These are phyloP conservation scores for Clusia tigrina DNA, from an alignment of 2,888 invertebrate genomes.

Conservation along the genomic window DNA sequence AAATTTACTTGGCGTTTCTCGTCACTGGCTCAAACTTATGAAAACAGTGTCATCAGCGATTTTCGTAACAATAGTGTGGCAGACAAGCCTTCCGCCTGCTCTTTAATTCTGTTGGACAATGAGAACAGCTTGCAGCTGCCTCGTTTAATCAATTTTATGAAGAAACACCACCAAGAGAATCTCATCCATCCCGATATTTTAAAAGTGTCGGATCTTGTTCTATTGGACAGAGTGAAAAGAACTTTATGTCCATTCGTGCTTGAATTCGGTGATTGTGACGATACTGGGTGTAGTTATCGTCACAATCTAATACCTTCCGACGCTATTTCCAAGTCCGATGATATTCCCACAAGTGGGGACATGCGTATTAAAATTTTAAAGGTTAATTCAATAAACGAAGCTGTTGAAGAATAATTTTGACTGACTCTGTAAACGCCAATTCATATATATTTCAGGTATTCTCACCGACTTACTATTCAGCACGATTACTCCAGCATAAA, in stretches of 20 bases:
- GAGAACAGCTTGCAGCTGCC: constrained; percentile 69
- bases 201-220: constrained; percentile 37
- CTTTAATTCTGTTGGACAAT: constrained; percentile 70
- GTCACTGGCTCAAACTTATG: constrained; percentile 71
- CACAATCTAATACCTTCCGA: constrained; percentile 71
- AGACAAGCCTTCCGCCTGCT: constrained; percentile 41
- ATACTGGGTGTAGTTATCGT: constrained; percentile 69
- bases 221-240: constrained; percentile 31
- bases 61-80: constrained; percentile 25
- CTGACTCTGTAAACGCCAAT: no score
- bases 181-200: constrained; percentile 47
- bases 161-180: constrained; percentile 50
- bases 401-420: constrained; percentile 24
- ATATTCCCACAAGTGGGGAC: constrained; percentile 63
- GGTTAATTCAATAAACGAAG: constrained; percentile 22
- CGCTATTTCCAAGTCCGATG: constrained; percentile 62
- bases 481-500: constrained; percentile 66
- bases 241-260: constrained; percentile 67
- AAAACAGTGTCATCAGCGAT: constrained; percentile 44
- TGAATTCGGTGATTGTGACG: constrained; percentile 72
- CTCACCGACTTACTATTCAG: constrained; percentile 72
- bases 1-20: constrained; percentile 76
- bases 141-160: constrained; percentile 70
- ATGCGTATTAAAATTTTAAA: constrained; percentile 39
- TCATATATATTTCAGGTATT: constrained; percentile 37